Evolutionary conservation across 2,113 vertebrate genomes (phyloP).

Genomic region (Edolisoma coerulescens): DNA sequence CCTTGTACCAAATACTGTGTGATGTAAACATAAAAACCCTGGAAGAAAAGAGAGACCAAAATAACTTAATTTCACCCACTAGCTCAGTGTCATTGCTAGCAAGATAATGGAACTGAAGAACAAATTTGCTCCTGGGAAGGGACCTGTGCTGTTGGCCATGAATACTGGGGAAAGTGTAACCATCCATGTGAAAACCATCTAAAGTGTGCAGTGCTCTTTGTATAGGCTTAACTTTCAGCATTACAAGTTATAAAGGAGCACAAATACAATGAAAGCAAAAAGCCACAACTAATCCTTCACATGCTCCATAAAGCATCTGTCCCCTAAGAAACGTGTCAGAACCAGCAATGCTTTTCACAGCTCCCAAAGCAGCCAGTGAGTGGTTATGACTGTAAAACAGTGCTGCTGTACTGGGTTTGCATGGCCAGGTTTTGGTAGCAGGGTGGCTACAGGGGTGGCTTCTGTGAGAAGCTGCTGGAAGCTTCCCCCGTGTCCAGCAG

Average conservation of each 20-base stretch:
- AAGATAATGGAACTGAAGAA: neutral
- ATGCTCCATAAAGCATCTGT: neutral
- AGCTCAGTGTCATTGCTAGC: neutral
- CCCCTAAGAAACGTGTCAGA: neutral
- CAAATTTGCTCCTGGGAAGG: neutral
- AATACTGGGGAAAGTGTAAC: neutral
- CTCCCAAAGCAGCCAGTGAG: neutral
- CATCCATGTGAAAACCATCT: neutral
- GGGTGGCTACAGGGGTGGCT: neutral
- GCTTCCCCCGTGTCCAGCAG: accelerated
- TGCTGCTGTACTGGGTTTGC: neutral
- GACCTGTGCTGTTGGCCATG: neutral
- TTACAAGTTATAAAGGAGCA: neutral
- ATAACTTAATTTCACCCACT: neutral
- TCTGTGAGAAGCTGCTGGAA: neutral
- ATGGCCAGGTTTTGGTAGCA: accelerated
- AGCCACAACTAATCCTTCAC: neutral
- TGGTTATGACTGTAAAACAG: neutral
- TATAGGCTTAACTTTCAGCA: neutral
- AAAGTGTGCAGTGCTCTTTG: neutral
- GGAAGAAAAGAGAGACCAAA: neutral
- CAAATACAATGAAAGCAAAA: neutral
- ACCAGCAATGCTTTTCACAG: neutral
- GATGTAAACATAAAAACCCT: neutral
- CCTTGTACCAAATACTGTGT: neutral